Percentiles rank a stretch among this genome's conserved stretches.
These are phyloP conservation scores for Spisula subtruncata DNA, from an alignment of 2,888 invertebrate genomes.

Conservation along the genomic window DNA sequence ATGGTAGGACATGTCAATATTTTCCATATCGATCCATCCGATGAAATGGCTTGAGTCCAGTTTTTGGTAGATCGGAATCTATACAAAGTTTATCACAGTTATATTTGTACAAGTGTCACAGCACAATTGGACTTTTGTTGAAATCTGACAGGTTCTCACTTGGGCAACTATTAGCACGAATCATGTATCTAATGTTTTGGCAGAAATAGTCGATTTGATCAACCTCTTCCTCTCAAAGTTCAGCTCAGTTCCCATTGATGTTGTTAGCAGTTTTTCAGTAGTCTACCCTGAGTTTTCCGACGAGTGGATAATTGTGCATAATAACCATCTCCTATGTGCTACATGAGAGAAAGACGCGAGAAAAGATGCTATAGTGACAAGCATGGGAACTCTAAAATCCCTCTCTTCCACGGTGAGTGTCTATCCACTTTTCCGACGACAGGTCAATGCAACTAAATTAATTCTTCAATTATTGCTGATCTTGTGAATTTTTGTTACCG, in stretches of 20 bases:
- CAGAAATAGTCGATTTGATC: slow-evolving; percentile 33
- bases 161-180: not conserved
- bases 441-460: not conserved
- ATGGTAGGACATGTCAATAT: too few species aligned
- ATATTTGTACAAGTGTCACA: slow-evolving; percentile 39
- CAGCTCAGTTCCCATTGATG: slow-evolving; percentile 9
- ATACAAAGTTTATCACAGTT: slow-evolving; percentile 45
- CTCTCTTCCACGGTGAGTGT: not conserved
- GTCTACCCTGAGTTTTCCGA: not conserved
- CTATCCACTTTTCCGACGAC: not conserved
- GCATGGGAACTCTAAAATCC: not conserved
- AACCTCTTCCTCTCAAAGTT: not conserved
- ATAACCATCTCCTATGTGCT: not conserved
- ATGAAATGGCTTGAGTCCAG: not conserved
- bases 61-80: not conserved
- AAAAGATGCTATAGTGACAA: slow-evolving; percentile 6
- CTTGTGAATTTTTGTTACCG: too few species aligned
- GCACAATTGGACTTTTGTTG: slow-evolving; percentile 38
- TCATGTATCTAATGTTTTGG: not conserved
- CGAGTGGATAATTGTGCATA: not conserved
- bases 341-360: not conserved
- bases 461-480: too few species aligned
- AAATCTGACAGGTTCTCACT: slow-evolving; percentile 50
- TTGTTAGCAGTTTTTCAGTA: slow-evolving; percentile 44
- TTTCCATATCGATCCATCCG: not conserved